Conservation (phyloP, 2,797 vertebrate genomes). For the Mus caroli region DNA sequence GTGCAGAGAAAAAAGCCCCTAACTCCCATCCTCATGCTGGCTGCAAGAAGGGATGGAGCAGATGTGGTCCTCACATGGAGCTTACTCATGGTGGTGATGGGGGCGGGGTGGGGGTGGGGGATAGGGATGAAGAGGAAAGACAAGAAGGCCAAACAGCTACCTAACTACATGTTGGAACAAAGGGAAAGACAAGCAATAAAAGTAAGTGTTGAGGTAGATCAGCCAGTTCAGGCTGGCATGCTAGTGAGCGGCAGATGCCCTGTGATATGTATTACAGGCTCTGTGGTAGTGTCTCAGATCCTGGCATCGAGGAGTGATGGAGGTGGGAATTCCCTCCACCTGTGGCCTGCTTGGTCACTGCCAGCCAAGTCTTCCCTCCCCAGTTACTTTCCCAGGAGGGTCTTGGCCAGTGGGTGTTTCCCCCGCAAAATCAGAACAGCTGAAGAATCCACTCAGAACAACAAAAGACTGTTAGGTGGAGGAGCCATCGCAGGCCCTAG, state of each 20-base stretch:
- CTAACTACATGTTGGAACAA: background rate
- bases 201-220: background rate
- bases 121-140: background rate
- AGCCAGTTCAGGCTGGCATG: background rate
- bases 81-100: background rate
- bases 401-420: background rate
- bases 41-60: background rate
- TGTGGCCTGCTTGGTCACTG: background rate
- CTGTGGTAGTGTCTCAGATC: background rate
- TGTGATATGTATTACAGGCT: no score
- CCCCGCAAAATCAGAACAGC: background rate
- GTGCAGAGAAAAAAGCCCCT: fast-evolving
- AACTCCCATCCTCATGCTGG: background rate
- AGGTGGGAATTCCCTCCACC: background rate
- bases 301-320: background rate
- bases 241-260: background rate
- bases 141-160: background rate
- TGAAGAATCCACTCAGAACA: background rate
- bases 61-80: background rate
- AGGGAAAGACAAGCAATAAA: background rate
- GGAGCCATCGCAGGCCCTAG: background rate
- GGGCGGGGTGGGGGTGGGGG: no score
- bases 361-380: background rate
- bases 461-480: background rate
- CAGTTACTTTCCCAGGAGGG: background rate